These are phyloP conservation scores for Perca fluviatilis DNA, from an alignment of 2,113 vertebrate species.

Conservation along the genomic window DNA sequence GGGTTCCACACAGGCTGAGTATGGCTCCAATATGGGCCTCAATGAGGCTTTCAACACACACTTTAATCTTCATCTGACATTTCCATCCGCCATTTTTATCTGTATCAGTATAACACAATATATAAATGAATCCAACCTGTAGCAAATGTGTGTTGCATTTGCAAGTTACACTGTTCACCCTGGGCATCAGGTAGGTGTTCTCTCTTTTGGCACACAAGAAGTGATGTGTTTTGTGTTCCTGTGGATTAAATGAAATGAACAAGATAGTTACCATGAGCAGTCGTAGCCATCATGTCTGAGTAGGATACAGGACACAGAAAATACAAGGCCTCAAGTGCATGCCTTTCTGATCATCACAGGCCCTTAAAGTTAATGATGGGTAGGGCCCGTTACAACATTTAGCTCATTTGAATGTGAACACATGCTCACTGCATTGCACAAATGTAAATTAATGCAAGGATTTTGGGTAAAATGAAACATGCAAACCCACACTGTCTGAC, in stretches of 20 bases:
- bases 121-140: background rate
- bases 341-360: background rate
- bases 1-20: background rate
- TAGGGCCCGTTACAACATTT: background rate
- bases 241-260: background rate
- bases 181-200: background rate
- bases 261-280: background rate
- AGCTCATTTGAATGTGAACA: conserved; percentile 10
- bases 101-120: background rate
- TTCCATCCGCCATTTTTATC: background rate
- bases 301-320: background rate
- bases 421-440: background rate
- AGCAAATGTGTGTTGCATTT: background rate
- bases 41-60: background rate
- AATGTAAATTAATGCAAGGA: too few species aligned
- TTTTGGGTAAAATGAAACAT: too few species aligned
- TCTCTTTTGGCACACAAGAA: background rate
- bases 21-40: background rate
- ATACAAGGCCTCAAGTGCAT: background rate
- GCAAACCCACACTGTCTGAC: too few species aligned
- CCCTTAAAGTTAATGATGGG: background rate
- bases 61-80: background rate
- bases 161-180: background rate
- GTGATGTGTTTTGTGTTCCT: background rate
- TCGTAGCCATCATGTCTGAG: background rate